Evolutionary conservation across 2,113 vertebrate genomes (phyloP).

Genomic region (Aptenodytes patagonicus): DNA sequence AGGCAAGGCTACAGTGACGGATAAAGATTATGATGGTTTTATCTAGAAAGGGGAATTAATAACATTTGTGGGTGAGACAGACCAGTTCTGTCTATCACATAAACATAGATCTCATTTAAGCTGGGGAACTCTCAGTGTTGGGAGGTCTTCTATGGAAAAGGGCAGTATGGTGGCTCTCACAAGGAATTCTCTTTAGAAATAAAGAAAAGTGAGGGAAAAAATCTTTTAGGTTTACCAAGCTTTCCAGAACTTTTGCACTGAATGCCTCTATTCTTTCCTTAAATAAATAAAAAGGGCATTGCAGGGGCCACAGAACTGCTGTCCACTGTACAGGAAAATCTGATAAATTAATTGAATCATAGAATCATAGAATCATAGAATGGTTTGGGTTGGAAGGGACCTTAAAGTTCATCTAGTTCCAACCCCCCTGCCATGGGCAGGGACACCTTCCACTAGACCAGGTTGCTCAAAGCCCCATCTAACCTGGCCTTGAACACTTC

Average conservation of each 20-base stretch:
- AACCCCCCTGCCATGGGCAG: not conserved
- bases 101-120: not conserved
- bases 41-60: not conserved
- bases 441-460: not conserved
- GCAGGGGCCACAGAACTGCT: not conserved
- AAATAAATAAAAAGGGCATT: not conserved
- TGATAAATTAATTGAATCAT: not conserved
- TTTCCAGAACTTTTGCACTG: not conserved
- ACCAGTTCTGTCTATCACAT: not conserved
- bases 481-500: not conserved
- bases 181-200: not conserved
- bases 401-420: not conserved
- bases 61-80: not conserved
- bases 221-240: not conserved
- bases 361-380: not conserved
- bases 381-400: not conserved
- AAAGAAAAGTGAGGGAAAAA: not conserved
- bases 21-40: not conserved
- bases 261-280: not conserved
- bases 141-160: not conserved
- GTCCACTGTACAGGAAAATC: not conserved
- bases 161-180: rapidly evolving
- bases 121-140: not conserved
- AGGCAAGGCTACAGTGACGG: not conserved
- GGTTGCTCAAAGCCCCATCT: not conserved